A percentile compares a stretch with the other conserved stretches of the same genome.
Evolutionary conservation across 2,888 invertebrate genomes (phyloP).

Genomic region (Galeopsomyia nigrocyanea): DNA sequence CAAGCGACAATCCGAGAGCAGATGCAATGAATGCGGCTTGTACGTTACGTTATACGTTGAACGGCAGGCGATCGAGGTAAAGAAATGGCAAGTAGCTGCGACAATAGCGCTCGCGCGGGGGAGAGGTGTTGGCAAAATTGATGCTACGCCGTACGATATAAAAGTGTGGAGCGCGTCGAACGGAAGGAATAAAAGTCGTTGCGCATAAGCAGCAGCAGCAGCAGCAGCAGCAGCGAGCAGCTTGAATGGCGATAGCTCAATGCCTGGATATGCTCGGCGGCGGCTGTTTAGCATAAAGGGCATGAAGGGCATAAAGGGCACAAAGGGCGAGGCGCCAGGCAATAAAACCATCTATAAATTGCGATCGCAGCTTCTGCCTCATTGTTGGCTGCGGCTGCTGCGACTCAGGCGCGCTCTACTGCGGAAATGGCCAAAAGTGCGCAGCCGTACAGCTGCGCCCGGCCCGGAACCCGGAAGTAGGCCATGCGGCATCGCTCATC

Average conservation of each 20-base stretch:
- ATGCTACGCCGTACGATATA: slow-evolving; percentile 41
- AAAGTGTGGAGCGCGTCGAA: slow-evolving; percentile 25
- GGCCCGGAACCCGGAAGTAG: too few species aligned
- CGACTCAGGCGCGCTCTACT: neutral
- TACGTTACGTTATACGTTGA: too few species aligned
- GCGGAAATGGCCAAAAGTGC: too few species aligned
- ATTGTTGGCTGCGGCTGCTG: slow-evolving; percentile 27
- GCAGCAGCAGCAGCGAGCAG: slow-evolving; percentile 14
- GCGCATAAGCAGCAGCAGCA: too few species aligned
- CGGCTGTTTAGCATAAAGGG: slow-evolving; percentile 48
- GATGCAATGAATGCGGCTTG: too few species aligned
- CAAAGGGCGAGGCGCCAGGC: slow-evolving; percentile 35
- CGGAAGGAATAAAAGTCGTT: slow-evolving; percentile 19
- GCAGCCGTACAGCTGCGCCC: too few species aligned
- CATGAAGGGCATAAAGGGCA: too few species aligned
- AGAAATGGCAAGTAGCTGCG: neutral
- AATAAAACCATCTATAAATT: slow-evolving; percentile 48
- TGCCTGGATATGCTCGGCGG: neutral
- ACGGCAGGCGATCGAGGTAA: neutral
- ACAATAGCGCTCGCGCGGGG: slow-evolving; percentile 26
- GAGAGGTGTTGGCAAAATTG: slow-evolving; percentile 49
- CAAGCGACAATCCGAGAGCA: too few species aligned
- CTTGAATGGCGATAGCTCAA: slow-evolving; percentile 33
- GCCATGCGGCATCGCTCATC: too few species aligned
- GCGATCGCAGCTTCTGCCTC: slow-evolving; percentile 26